These are phyloP conservation scores for Nymphalis urticae DNA, from an alignment of 2,888 invertebrate genomes.

Conservation along the genomic window DNA sequence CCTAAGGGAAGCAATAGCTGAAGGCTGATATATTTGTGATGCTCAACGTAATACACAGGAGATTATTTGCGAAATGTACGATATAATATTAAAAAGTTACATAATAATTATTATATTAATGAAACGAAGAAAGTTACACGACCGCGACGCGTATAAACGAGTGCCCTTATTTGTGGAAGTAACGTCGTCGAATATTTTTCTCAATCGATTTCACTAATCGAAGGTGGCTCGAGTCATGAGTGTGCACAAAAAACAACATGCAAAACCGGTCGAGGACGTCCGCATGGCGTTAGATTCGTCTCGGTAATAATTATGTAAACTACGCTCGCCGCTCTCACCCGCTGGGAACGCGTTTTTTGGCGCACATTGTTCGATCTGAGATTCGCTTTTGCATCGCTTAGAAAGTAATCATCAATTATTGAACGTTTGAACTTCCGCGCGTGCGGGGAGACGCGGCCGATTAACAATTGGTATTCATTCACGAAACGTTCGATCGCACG, in stretches of 20 bases:
- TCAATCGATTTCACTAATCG: constrained; percentile 30
- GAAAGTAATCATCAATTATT: constrained; percentile 40
- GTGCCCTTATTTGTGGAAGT: background rate
- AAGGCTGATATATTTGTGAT: background rate
- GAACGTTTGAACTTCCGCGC: constrained; percentile 29
- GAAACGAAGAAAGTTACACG: constrained; percentile 15
- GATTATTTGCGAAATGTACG: background rate
- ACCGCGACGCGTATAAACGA: background rate
- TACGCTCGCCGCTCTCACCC: constrained; percentile 41
- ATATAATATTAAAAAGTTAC: background rate
- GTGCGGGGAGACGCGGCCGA: constrained; percentile 7
- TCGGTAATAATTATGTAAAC: constrained; percentile 36
- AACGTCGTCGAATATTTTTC: constrained; percentile 11
- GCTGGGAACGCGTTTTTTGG: constrained; percentile 53
- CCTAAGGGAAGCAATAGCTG: background rate
- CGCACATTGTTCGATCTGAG: constrained; percentile 38
- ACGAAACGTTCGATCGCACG: background rate
- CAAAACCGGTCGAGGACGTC: constrained; percentile 32
- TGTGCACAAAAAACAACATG: constrained; percentile 26
- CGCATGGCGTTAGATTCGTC: constrained; percentile 34
- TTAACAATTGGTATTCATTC: background rate
- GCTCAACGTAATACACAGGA: background rate
- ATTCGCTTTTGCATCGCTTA: constrained; percentile 30
- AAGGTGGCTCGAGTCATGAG: background rate
- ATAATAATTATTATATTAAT: background rate